Base-by-base conservation (phyloP, 2,113 vertebrate species). In the Carassius gibelio region DNA sequence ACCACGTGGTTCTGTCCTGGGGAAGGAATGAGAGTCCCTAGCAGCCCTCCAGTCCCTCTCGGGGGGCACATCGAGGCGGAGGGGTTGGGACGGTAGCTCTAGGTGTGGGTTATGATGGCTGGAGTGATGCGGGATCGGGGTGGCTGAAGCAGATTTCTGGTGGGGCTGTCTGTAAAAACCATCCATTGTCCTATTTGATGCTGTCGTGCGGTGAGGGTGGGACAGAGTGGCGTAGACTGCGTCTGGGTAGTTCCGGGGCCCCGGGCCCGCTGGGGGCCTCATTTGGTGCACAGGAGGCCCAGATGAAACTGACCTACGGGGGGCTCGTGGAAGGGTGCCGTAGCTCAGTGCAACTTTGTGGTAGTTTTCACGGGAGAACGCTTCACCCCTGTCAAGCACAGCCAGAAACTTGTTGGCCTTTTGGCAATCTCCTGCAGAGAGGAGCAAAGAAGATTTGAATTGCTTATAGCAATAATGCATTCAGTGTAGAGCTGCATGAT, bases 41-140 rank as follows among this genome's bases (percentile, higher is more conserved):
- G 68, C 89, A 14, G 94, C 91, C 36, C 92, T 93, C 97, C 97
- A 98, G 91, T 98, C 97, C 0, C 92, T 92, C 74, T 99, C 97
- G 1, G 98, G 97, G n/a, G 98, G 97, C 89, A 99, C 92, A 85
- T 99, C 98, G 57, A 98, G 95, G 64, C 97, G 96, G 75, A 92
- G 94, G 7, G 97, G 97, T 62, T 92, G 92, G 48, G 83, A 4
- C 0, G 85, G 78, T 5, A 57, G 74, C 2, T 91, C 88, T 0
- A 61, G 68, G 1, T 62, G 75, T 3, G 38, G 59, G 77, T 82
- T 64, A 34, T 82, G 80, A 69, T 69, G 78, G 59, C 78, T 82
- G 19, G 81, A 50, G 1, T 57, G 38, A 48, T 13, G 76, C 42
- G 45, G 81, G 87, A 90, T 2, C 15, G 86, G 2, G 7, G 91